These are phyloP conservation scores for Acrobasis repandana DNA, from an alignment of 2,888 invertebrate species.

Conservation along the genomic window DNA sequence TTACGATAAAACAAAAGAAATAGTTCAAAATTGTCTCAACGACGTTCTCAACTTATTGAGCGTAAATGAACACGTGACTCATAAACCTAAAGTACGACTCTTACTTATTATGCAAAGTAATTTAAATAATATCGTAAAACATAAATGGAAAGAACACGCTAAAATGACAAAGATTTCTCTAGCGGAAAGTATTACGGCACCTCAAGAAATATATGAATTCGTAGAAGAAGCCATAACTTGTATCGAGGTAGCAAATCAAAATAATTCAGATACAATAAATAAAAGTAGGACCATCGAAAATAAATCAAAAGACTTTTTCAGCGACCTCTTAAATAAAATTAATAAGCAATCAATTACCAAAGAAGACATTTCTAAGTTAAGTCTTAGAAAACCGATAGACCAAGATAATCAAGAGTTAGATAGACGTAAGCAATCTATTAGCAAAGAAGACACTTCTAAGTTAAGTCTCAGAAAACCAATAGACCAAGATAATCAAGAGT, in stretches of 20 bases:
- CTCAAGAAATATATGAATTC: not conserved
- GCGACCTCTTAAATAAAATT: not conserved
- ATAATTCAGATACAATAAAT: not conserved
- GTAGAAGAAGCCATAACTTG: not conserved
- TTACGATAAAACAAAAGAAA: constrained; percentile 1
- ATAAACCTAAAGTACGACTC: not conserved
- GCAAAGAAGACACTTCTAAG: not conserved
- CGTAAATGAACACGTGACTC: not conserved
- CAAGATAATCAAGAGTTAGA: not conserved
- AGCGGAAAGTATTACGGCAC: not conserved
- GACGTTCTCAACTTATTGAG: not conserved
- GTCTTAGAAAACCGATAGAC: not conserved
- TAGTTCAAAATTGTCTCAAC: not conserved
- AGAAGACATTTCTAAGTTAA: not conserved
- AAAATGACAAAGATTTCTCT: not conserved
- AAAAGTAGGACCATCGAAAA: not conserved
- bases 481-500: not conserved
- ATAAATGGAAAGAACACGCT: not conserved
- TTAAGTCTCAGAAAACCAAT: not conserved
- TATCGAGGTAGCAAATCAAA: not conserved
- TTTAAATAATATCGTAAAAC: not conserved
- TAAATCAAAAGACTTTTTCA: not conserved
- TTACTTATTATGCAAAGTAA: not conserved
- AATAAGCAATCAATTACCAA: not conserved
- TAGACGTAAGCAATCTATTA: not conserved